phyloP scores from a whole-genome alignment of 2,888 invertebrate genomes.

The Periphyllus acericola region DNA sequence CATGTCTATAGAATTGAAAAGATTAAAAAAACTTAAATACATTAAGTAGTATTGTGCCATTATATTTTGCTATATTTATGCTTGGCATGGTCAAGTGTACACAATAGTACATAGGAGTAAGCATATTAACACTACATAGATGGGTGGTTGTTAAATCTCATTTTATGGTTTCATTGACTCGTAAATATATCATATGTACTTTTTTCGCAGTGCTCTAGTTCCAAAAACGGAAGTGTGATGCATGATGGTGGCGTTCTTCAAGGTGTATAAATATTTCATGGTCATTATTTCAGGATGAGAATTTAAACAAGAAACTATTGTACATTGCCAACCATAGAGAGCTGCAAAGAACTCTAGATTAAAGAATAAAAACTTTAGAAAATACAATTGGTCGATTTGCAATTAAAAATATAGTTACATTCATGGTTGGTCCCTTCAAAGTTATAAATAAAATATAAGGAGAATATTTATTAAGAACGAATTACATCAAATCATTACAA shows the following conservation, averaged over 20 bases:
- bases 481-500: no score
- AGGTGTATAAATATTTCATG: slow-evolving; percentile 33
- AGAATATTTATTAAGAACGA: no score
- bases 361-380: not conserved
- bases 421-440: no score
- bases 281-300: slow-evolving; percentile 1
- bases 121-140: slow-evolving; percentile 27
- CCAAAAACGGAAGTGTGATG: slow-evolving; percentile 30
- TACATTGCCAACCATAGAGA: not conserved
- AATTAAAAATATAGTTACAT: no score
- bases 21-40: not conserved
- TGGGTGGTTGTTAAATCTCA: slow-evolving; percentile 31
- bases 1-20: not conserved
- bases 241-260: not conserved
- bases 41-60: not conserved
- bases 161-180: slow-evolving; percentile 50
- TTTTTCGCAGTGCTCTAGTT: slow-evolving; percentile 1
- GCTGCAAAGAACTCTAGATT: not conserved
- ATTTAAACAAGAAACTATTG: not conserved
- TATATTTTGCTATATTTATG: not conserved
- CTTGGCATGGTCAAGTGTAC: not conserved
- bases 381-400: not conserved
- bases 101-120: not conserved
- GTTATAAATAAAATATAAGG: no score
- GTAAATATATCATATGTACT: slow-evolving; percentile 28